A percentile compares a stretch with the other conserved stretches of the same genome.
These are phyloP conservation scores for Microplitis deprimator DNA, from an alignment of 2,888 invertebrate genomes.

Conservation along the genomic window DNA sequence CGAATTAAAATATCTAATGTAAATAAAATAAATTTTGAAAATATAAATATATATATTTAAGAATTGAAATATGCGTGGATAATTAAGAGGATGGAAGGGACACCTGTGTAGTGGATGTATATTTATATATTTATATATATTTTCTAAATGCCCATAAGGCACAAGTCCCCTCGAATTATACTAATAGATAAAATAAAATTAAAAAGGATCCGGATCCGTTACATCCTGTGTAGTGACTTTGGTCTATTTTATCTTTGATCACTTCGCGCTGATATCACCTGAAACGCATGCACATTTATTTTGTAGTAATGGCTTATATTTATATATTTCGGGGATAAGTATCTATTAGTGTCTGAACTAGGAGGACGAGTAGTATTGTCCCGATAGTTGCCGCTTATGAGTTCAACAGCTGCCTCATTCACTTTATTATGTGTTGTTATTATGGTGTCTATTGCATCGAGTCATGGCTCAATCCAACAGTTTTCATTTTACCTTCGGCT, in stretches of 20 bases:
- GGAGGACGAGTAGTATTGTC: no score
- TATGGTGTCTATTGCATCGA: not conserved
- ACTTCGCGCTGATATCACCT: not conserved
- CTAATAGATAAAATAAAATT: not conserved
- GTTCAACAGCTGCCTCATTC: not conserved
- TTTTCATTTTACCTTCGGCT: not conserved
- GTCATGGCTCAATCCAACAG: not conserved
- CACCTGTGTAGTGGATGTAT: no score
- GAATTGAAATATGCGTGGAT: no score
- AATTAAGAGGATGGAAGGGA: no score
- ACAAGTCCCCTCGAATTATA: no score
- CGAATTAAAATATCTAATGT: no score
- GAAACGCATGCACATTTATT: not conserved
- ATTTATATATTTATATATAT: not conserved
- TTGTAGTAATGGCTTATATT: not conserved
- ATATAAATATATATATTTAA: no score
- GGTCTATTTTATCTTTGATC: not conserved
- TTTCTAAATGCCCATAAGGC: not conserved
- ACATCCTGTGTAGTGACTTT: not conserved
- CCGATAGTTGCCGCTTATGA: not conserved
- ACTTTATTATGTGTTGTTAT: not conserved
- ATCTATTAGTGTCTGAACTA: no score
- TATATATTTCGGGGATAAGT: not conserved
- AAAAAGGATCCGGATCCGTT: constrained; percentile 1
- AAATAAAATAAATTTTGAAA: no score